phyloP scores from a whole-genome alignment of 2,888 invertebrate species.

The Spodoptera littoralis region DNA sequence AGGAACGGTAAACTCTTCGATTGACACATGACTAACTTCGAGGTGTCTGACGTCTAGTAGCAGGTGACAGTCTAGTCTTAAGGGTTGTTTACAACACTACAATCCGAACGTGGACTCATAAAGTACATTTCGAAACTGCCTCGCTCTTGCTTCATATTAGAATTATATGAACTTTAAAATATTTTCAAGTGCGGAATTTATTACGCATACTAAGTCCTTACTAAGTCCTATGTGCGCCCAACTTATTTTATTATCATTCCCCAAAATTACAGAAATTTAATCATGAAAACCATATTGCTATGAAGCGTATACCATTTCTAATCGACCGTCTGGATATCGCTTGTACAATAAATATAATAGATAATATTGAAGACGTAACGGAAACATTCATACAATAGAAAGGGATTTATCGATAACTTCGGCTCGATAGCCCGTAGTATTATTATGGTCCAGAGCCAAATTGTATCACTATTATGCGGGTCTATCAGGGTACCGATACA shows the following conservation, averaged over 20 bases:
- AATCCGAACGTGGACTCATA: no score
- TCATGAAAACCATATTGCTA: no score
- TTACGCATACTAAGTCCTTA: no score
- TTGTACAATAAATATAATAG: slow-evolving; percentile 20
- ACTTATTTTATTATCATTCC: no score
- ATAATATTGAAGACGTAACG: slow-evolving; percentile 33
- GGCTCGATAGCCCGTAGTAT: slow-evolving; percentile 22
- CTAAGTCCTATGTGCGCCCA: no score
- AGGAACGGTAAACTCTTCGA: slow-evolving; percentile 1
- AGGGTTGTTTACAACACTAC: background rate
- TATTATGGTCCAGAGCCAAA: slow-evolving; percentile 30
- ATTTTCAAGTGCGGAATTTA: no score
- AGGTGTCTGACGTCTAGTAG: no score
- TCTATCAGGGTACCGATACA: slow-evolving; percentile 18
- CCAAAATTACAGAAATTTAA: no score
- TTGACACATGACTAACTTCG: slow-evolving; percentile 4
- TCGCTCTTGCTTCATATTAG: no score
- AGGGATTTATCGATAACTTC: slow-evolving; percentile 29
- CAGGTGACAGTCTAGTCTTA: background rate
- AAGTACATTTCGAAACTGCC: no score
- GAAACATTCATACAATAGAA: slow-evolving; percentile 38
- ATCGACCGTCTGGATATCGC: slow-evolving; percentile 1
- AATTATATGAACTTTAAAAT: no score
- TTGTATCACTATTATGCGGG: slow-evolving; percentile 21
- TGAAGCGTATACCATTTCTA: background rate